Evolutionary conservation across 2,888 invertebrate species (phyloP).

Genomic region (Diaprepes abbreviatus): DNA sequence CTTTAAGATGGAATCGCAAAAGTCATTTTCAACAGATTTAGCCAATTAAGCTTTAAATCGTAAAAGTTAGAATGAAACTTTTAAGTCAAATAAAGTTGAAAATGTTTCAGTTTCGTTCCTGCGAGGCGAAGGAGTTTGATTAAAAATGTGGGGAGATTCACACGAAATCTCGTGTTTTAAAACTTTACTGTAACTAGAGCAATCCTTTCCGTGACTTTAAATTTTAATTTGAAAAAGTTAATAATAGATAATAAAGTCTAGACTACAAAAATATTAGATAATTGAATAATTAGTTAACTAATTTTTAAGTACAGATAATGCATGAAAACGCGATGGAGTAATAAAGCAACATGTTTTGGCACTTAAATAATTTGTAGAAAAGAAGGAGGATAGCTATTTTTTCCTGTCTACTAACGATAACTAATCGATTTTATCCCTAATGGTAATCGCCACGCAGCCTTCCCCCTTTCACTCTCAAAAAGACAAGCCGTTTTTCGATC

Average conservation of each 20-base stretch:
- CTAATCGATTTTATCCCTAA: no score
- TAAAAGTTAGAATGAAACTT: conserved; percentile 34
- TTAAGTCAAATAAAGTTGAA: conserved; percentile 39
- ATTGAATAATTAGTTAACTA: no score
- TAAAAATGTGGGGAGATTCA: conserved; percentile 43
- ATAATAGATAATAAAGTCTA: conserved; percentile 8
- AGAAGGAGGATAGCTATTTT: no score
- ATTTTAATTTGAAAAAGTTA: conserved; percentile 30
- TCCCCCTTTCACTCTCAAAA: no score
- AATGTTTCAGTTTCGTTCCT: conserved; percentile 27
- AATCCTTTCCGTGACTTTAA: conserved; percentile 28
- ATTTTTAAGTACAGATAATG: no score
- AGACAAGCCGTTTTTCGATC: no score
- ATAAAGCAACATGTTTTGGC: no score
- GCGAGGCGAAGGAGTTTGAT: conserved; percentile 39
- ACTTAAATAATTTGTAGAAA: no score
- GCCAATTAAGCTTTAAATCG: conserved; percentile 32
- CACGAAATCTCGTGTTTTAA: conserved; percentile 35
- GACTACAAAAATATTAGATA: no score
- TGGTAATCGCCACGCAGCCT: no score
- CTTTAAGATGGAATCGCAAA: conserved; percentile 13
- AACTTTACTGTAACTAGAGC: conserved; percentile 33
- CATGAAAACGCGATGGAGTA: no score
- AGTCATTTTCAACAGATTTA: conserved; percentile 30
- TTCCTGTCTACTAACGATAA: no score